Percentiles rank a stretch among this genome's conserved stretches.
These are phyloP conservation scores for Eonycteris spelaea DNA, from an alignment of 2,113 vertebrate species.

Conservation along the genomic window DNA sequence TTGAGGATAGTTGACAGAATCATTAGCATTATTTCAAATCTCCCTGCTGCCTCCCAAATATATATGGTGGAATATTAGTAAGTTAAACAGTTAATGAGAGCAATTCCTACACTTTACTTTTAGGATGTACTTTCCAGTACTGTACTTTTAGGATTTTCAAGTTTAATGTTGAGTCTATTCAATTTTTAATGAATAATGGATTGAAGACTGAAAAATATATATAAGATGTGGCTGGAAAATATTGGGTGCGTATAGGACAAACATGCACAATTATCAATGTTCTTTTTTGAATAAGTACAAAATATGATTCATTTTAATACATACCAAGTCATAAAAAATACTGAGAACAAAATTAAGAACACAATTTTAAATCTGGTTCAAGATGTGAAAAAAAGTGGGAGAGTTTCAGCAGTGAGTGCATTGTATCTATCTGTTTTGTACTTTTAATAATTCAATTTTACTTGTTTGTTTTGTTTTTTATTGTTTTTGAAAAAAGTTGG, in stretches of 20 bases:
- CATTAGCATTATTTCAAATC: neutral
- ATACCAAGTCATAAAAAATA: neutral
- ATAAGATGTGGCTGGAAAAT: neutral
- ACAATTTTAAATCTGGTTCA: neutral
- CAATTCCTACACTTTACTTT: neutral
- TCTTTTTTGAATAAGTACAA: neutral
- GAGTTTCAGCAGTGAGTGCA: neutral
- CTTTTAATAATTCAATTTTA: neutral
- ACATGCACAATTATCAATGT: neutral
- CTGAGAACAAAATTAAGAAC: neutral
- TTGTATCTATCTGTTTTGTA: neutral
- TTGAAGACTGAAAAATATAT: neutral
- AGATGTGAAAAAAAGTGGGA: neutral
- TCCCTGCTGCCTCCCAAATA: neutral
- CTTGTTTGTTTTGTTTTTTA: neutral
- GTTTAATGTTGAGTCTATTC: neutral
- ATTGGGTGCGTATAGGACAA: accelerated
- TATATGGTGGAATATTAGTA: neutral
- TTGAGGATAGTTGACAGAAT: neutral
- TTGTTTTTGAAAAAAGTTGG: neutral
- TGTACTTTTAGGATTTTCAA: neutral
- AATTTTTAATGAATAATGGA: neutral
- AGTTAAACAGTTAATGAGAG: neutral
- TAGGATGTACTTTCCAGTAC: neutral
- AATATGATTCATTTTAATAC: neutral